These are phyloP conservation scores for Desmophyllum pertusum DNA, from an alignment of 92 coral and sea anemone species.

Conservation along the genomic window DNA sequence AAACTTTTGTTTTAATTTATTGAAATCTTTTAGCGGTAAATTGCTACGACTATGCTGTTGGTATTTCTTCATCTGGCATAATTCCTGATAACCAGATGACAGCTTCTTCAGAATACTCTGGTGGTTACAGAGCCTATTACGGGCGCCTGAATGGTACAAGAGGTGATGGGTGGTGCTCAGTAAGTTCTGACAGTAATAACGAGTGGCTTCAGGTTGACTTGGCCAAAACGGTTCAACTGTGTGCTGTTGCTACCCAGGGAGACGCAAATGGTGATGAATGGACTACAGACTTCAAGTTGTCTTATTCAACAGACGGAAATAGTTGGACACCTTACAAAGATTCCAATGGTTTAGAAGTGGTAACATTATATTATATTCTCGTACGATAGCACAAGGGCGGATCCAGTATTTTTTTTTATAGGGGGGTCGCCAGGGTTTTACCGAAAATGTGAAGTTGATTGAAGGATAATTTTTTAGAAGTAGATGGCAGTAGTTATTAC, in stretches of 20 bases:
- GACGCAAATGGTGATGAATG: not conserved
- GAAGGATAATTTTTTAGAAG: too few species aligned
- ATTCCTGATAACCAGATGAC: not conserved
- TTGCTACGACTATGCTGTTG: too few species aligned
- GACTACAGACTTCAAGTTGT: not conserved
- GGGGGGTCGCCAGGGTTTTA: too few species aligned
- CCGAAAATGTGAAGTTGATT: too few species aligned
- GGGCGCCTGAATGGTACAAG: not conserved
- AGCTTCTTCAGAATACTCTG: not conserved
- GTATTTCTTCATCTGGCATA: not conserved
- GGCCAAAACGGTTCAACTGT: not conserved
- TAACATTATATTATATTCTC: not conserved
- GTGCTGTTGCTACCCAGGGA: not conserved
- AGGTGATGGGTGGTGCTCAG: not conserved
- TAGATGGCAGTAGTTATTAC: too few species aligned
- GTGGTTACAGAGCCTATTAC: not conserved
- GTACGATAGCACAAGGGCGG: too few species aligned
- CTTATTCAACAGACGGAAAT: not conserved
- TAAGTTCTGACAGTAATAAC: not conserved
- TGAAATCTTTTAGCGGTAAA: too few species aligned
- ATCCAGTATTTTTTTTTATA: too few species aligned
- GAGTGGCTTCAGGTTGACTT: not conserved
- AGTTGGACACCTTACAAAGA: not conserved
- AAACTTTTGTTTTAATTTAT: too few species aligned
- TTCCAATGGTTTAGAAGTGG: not conserved